These are phyloP conservation scores for Lithophane semibrunnea DNA, from an alignment of 2,888 invertebrate species.

Conservation along the genomic window DNA sequence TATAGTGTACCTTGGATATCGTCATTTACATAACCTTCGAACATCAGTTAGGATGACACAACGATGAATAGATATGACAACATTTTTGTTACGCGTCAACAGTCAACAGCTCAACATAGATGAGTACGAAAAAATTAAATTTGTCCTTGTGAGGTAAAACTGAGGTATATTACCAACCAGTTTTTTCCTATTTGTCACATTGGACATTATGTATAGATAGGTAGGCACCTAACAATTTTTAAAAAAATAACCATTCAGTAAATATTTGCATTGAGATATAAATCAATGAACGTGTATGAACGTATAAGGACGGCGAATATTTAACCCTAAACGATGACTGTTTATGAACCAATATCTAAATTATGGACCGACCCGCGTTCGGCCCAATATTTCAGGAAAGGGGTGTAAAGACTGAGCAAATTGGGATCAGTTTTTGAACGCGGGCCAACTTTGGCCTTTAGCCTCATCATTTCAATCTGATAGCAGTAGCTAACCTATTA, in stretches of 20 bases:
- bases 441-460: constrained; percentile 51
- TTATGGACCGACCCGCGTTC: constrained; percentile 71
- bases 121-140: constrained; percentile 4
- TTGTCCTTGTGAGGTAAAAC: not conserved
- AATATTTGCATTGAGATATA: not conserved
- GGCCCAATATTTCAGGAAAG: constrained; percentile 76
- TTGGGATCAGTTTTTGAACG: constrained; percentile 68
- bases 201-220: not conserved
- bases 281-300: not conserved
- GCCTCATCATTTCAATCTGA: constrained; percentile 28
- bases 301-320: constrained; percentile 10
- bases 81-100: constrained; percentile 46
- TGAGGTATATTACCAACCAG: not conserved
- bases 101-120: constrained; percentile 16
- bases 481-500: not conserved
- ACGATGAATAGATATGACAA: constrained; percentile 53
- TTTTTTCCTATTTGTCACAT: not conserved
- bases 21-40: constrained; percentile 55
- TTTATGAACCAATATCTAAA: constrained; percentile 61
- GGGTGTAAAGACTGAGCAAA: constrained; percentile 76
- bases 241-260: not conserved
- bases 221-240: not conserved
- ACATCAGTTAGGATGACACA: constrained; percentile 51
- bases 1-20: constrained; percentile 51
- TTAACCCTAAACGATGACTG: constrained; percentile 31